These are phyloP conservation scores for Trissolcus brochymenae DNA, from an alignment of 2,888 invertebrate species.

Conservation along the genomic window DNA sequence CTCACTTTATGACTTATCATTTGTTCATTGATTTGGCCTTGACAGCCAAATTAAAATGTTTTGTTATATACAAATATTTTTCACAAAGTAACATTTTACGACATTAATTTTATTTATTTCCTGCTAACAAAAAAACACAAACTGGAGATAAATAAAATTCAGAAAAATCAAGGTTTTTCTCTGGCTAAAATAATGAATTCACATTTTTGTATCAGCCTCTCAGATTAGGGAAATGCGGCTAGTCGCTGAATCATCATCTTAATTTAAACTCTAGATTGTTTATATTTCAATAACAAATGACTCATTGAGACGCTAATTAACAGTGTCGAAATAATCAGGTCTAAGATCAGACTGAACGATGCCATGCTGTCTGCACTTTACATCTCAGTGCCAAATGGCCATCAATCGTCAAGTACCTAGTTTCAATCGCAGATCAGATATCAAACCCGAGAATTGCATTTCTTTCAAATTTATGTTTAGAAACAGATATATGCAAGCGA, in stretches of 20 bases:
- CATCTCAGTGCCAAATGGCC: slow-evolving; percentile 57
- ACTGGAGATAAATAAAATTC: too few relatives aligned
- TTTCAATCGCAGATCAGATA: slow-evolving; percentile 27
- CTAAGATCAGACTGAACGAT: slow-evolving; percentile 53
- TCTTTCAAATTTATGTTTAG: background rate
- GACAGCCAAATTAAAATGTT: too few relatives aligned
- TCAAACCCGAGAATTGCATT: background rate
- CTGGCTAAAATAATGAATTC: too few relatives aligned
- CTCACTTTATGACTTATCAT: too few relatives aligned
- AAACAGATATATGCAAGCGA: background rate
- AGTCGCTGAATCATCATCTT: background rate
- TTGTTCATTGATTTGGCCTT: too few relatives aligned
- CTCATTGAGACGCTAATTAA: slow-evolving; percentile 29
- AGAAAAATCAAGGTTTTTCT: too few relatives aligned
- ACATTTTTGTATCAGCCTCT: too few relatives aligned
- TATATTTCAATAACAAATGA: slow-evolving; percentile 35
- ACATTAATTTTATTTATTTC: too few relatives aligned
- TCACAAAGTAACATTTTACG: too few relatives aligned
- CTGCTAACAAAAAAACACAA: too few relatives aligned
- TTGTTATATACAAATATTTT: too few relatives aligned
- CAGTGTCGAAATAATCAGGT: slow-evolving; percentile 23
- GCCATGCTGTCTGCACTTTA: slow-evolving; percentile 65
- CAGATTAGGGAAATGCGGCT: too few relatives aligned
- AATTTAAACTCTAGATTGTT: slow-evolving; percentile 15
- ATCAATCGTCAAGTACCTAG: slow-evolving; percentile 49